A percentile compares a stretch with the other conserved stretches of the same genome.
Evolutionary conservation across 2,113 vertebrate species (phyloP).

Genomic region (Maccullochella peelii): DNA sequence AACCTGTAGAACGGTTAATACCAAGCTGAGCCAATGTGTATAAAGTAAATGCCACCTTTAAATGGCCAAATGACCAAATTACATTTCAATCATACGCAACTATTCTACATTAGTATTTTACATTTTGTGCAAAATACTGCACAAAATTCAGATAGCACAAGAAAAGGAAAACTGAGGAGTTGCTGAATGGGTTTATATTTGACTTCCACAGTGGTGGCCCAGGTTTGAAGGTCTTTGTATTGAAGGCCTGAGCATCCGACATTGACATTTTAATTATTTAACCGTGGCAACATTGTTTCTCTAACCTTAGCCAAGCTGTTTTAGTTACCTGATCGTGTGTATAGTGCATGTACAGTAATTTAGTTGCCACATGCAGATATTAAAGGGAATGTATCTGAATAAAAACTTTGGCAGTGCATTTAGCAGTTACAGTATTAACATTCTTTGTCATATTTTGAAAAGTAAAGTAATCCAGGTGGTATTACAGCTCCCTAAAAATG

Average conservation of each 20-base stretch:
- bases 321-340: not conserved
- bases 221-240: not conserved
- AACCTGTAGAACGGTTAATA: conserved; percentile 82
- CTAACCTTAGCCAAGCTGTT: not conserved
- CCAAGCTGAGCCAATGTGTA: not conserved
- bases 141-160: not conserved
- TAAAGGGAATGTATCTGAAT: not conserved
- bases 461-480: not conserved
- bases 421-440: not conserved
- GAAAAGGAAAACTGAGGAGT: conserved; percentile 6
- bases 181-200: not conserved
- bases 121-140: not conserved
- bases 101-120: not conserved
- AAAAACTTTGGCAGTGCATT: not conserved
- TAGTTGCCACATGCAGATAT: not conserved
- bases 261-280: conserved; percentile 2
- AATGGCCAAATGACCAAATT: not conserved
- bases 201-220: not conserved
- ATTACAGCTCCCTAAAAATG: not conserved
- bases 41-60: conserved; percentile 49
- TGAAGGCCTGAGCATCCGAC: not conserved
- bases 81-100: not conserved
- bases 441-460: not conserved
- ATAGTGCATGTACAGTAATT: not conserved
- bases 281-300: not conserved